Base-by-base conservation (phyloP, 1,140 invertebrate species). In the Drosophila tani region DNA sequence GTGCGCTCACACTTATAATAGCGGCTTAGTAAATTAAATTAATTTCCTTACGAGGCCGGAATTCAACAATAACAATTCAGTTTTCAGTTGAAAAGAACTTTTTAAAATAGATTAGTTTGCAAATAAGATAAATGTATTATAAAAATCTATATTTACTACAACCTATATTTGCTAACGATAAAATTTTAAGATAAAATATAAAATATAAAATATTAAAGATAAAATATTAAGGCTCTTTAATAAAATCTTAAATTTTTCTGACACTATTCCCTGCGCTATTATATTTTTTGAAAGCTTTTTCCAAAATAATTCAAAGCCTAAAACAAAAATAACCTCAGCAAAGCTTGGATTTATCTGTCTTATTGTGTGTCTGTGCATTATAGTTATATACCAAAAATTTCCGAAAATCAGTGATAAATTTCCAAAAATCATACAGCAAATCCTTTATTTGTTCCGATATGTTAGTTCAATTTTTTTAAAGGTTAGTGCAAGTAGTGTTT, bases 401-500 rank as follows among this genome's bases (percentile, higher is more conserved):
- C 29, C 21, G 21, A 68, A 47, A 38, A 29, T 12, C 7, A 19
- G 12, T 5, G 29, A 9, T 8, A 32, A 32, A 32, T 32, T 32
- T 32, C 8, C 7, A 32, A 9, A 32, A 32, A 32, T 32, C 29
- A 32, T 9, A 32, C 8, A 3, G 21, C 11, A n/a, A 21, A 29
- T 27, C n/a, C 49, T 38, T 51, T 60, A 9, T 50, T 50, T 68
- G n/a, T n/a, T n/a, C n/a, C 4, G 11, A 79, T 55, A 82, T 82
- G 74, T 41, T 64, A 50, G 38, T 60, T 45, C 2, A 17, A 12
- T 14, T 53, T 57, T 60, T n/a, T 9, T 55, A 46, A 32, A 19
- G 47, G 53, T 64, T 49, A 51, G 41, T 66, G 59, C 68, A 67
- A 53, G 35, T 56, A 21, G 14, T 9, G 58, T 66, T 77, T 66